phyloP scores from a whole-genome alignment of 2,113 vertebrate species.

The Mormoops blainvillei region DNA sequence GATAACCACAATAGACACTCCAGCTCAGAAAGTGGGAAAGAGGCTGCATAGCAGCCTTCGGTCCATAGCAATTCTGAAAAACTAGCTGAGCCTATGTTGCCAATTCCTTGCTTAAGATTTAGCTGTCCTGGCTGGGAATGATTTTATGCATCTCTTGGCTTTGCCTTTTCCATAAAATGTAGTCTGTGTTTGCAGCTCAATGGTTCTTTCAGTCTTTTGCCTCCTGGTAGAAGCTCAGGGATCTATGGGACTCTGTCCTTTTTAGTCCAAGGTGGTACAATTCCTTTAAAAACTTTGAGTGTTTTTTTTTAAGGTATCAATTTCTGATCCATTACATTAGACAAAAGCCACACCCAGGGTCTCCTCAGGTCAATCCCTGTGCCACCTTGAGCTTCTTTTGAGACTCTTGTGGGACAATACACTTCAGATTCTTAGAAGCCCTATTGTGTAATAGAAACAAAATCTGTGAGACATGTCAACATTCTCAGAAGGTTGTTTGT shows the following conservation, averaged over 20 bases:
- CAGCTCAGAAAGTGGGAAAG: background rate
- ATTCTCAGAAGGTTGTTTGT: background rate
- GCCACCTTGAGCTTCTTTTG: background rate
- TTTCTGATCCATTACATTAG: background rate
- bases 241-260: background rate
- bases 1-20: background rate
- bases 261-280: background rate
- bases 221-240: background rate
- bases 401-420: background rate
- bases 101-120: background rate
- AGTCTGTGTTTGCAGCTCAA: background rate
- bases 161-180: background rate
- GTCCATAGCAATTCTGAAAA: background rate
- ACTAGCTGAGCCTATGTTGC: background rate
- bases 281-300: background rate
- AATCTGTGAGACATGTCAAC: background rate
- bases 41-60: background rate
- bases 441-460: background rate
- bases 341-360: background rate
- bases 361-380: background rate
- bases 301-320: background rate
- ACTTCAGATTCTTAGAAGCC: background rate
- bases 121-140: background rate
- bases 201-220: background rate
- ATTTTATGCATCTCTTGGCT: background rate